These are phyloP conservation scores for Eleutherodactylus coqui DNA, from an alignment of 2,797 vertebrate species.

Conservation along the genomic window DNA sequence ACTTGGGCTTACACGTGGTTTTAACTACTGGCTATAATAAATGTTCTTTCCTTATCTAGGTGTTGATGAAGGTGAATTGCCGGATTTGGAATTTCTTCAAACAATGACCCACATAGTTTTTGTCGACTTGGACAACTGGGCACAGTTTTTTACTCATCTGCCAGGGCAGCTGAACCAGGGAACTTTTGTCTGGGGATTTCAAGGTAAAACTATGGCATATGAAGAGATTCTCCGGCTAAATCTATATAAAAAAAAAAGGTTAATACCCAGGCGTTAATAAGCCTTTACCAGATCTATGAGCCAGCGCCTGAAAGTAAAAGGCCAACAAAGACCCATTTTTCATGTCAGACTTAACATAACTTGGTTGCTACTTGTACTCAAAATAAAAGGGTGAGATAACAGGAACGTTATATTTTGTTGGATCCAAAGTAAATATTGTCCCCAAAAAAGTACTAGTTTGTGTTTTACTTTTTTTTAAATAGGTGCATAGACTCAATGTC, in stretches of 20 bases:
- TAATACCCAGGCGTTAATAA: background rate
- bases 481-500: too few relatives aligned
- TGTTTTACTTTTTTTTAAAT: too few relatives aligned
- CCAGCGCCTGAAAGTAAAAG: background rate
- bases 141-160: slow-evolving; percentile 77
- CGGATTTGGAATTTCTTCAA: slow-evolving; percentile 80
- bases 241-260: too few relatives aligned
- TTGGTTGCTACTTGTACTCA: too few relatives aligned
- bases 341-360: too few relatives aligned
- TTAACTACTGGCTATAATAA: too few relatives aligned
- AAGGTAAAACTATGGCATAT: slow-evolving; percentile 72
- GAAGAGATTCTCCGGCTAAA: background rate
- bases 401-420: too few relatives aligned
- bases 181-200: slow-evolving; percentile 84
- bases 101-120: slow-evolving; percentile 84
- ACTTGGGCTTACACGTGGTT: background rate
- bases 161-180: slow-evolving; percentile 81
- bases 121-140: slow-evolving; percentile 85
- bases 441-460: too few relatives aligned
- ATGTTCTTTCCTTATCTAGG: slow-evolving; percentile 3
- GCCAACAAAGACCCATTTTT: too few relatives aligned
- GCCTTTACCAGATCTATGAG: background rate
- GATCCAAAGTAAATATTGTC: too few relatives aligned
- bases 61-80: slow-evolving; percentile 74
- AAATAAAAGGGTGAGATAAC: too few relatives aligned